Evolutionary conservation across 2,888 invertebrate genomes (phyloP).

Genomic region (Leucozona laternaria): DNA sequence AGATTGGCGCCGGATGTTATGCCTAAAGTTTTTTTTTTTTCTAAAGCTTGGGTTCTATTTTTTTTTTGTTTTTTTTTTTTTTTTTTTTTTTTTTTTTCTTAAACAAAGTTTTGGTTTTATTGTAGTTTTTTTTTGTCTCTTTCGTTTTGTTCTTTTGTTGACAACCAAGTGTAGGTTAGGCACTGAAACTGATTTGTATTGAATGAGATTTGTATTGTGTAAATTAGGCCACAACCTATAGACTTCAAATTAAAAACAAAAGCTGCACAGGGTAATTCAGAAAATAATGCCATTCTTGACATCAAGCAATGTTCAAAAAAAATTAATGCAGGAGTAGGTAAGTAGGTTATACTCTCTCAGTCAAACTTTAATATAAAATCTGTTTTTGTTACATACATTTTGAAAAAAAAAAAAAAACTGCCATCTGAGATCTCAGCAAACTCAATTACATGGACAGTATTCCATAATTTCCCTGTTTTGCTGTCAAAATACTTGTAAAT

Average conservation of each 20-base stretch:
- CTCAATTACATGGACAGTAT: too few species aligned
- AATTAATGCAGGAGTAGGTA: too few species aligned
- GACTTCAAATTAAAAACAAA: constrained; percentile 10
- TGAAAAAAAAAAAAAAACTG: too few species aligned
- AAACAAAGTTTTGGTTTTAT: background rate
- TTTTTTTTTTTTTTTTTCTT: background rate
- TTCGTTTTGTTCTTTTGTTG: constrained; percentile 31
- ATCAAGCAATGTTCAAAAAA: too few species aligned
- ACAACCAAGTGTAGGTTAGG: background rate
- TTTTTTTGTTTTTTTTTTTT: background rate
- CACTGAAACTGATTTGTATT: constrained; percentile 39
- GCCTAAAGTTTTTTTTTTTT: background rate
- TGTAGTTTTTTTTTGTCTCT: background rate
- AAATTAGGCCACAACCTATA: constrained; percentile 53
- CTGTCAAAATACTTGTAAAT: too few species aligned
- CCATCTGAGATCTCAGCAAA: too few species aligned
- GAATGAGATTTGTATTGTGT: constrained; percentile 48
- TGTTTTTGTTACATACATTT: too few species aligned
- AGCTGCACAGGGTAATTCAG: constrained; percentile 16
- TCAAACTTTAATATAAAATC: too few species aligned
- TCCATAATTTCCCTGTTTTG: too few species aligned
- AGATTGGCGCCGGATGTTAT: constrained; percentile 36
- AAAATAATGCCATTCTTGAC: constrained; percentile 16
- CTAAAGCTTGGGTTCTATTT: too few species aligned
- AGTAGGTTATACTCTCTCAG: too few species aligned